phyloP scores from a whole-genome alignment of 2,797 vertebrate genomes.

The Trachops cirrhosus region DNA sequence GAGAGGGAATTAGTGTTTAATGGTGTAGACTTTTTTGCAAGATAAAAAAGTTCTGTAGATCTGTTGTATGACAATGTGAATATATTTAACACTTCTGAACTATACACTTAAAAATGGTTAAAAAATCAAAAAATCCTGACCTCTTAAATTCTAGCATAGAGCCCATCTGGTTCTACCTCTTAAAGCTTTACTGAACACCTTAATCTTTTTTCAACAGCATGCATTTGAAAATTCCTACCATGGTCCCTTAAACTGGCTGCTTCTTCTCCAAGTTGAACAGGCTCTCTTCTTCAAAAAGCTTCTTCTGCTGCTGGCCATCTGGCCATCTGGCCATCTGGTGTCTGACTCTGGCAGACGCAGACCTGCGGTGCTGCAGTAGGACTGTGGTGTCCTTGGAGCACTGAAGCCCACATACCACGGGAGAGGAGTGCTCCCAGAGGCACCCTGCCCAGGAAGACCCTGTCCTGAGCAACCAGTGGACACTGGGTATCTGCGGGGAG shows the following conservation, averaged over 20 bases:
- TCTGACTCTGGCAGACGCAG: accelerated
- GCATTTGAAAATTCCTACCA: not conserved
- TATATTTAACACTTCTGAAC: not conserved
- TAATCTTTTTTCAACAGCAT: not conserved
- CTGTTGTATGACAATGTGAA: not conserved
- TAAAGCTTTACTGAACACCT: not conserved
- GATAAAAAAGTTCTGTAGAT: not conserved
- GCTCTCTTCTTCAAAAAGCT: not conserved
- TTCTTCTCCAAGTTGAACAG: not conserved
- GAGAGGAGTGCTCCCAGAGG: not conserved
- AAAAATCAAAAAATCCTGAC: not conserved
- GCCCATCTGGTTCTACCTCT: not conserved
- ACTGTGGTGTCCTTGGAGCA: not conserved
- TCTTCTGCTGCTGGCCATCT: not conserved
- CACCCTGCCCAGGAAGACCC: not conserved
- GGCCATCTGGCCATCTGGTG: not conserved
- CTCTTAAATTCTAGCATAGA: not conserved
- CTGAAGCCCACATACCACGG: accelerated
- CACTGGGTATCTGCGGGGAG: not conserved
- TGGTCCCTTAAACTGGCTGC: not conserved
- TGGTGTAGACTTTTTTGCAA: not conserved
- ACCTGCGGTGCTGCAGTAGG: not conserved
- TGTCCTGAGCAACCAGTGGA: not conserved
- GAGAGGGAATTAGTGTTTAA: not conserved
- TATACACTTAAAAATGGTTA: not conserved